Base-by-base conservation (phyloP, 2,888 invertebrate species). In the Dione juno region DNA sequence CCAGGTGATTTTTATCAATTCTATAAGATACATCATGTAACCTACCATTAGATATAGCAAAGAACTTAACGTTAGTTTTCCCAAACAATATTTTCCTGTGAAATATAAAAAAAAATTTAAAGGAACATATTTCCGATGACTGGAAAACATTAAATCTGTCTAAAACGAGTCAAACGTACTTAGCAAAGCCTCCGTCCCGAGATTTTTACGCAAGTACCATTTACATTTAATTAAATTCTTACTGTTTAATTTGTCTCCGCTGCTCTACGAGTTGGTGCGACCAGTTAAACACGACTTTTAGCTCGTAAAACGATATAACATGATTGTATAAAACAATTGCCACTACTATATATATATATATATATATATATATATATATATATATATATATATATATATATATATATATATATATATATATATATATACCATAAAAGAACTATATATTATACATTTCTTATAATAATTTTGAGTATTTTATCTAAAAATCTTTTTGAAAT, bases 211-310 rank as follows among this genome's bases (percentile, higher is more conserved):
- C 87, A 84, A 84, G 87, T 81, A 80, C 82, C 88, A 90, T 90
- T 90, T 90, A 85, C 88, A 86, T 89, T 89, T 88, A 89, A 90
- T 90, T 90, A 86, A 90, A 90, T 88, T 83, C 89, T 90, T 86
- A 88, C 86, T 88, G 88, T 88, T 89, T 90, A 90, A 90, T 90
- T 89, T 89, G 86, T 88, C 84, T 89, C 85, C 83, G 84, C 82
- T 85, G 84, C 81, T 84, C 78, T 75, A 77, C 78, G 81, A 88
- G 88, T 87, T 87, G 86, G 84, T 81, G 79, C 78, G 77, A 79
- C 80, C 82, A 85, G 84, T 83, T 79, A 82, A 79, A 81, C 77
- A 77, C 45, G 35, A 68, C 45, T 63, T 37, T 74, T 67, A 74
- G 76, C 74, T 76, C 75, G 74, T 66, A 69, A 75, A 74, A 74